Conservation (phyloP, 2,888 invertebrate species). For the Oscheius sp. region DNA sequence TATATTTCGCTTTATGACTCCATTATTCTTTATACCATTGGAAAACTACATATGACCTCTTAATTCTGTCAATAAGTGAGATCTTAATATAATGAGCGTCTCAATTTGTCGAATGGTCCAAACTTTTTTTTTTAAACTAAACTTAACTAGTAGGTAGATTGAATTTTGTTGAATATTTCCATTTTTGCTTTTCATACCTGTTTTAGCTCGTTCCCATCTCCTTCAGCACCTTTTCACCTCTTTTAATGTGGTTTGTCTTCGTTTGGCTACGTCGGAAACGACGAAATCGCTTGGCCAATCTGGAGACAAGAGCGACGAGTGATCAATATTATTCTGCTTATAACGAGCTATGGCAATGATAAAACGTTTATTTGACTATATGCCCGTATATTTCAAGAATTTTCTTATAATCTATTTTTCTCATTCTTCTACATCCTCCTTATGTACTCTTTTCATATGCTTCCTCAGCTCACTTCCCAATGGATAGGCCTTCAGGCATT, state of each 20-base stretch:
- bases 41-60: no score
- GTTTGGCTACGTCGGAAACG: conserved; percentile 8
- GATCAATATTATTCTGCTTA: conserved; percentile 11
- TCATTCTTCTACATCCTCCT: conserved; percentile 1
- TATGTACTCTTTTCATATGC: conserved; percentile 30
- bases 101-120: no score
- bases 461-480: conserved; percentile 43
- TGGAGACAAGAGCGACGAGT: conserved; percentile 13
- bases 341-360: conserved; percentile 1
- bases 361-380: background rate
- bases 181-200: no score
- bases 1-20: no score
- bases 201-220: conserved; percentile 7
- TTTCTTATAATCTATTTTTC: background rate
- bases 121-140: no score
- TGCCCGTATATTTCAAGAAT: background rate
- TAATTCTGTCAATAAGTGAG: no score
- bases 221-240: conserved; percentile 13
- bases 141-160: no score
- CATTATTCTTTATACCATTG: no score
- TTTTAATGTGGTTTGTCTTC: conserved; percentile 16
- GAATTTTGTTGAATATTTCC: no score
- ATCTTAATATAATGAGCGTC: no score
- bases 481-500: conserved; percentile 38
- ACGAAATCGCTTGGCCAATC: background rate